Percentiles rank a stretch among this genome's conserved stretches.
phyloP scores from a whole-genome alignment of 2,888 invertebrate genomes.

The Axea sp. region DNA sequence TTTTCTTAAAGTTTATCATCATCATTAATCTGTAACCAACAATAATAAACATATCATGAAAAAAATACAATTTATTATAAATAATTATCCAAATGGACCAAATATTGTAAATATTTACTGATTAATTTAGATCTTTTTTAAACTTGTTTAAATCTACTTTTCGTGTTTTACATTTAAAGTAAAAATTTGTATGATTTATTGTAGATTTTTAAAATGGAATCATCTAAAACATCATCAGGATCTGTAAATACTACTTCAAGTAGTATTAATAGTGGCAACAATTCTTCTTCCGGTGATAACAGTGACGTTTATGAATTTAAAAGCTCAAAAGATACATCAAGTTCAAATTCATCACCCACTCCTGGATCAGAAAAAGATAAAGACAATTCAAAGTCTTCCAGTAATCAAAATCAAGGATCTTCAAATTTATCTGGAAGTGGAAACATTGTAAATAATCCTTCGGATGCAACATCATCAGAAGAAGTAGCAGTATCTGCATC shows the following conservation, averaged over 20 bases:
- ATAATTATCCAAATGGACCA: too few relatives aligned
- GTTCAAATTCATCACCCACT: constrained; percentile 79
- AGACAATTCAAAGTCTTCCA: constrained; percentile 64
- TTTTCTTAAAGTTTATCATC: too few relatives aligned
- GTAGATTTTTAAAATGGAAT: constrained; percentile 67
- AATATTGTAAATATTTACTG: too few relatives aligned
- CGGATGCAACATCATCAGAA: constrained; percentile 32
- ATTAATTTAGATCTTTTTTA: too few relatives aligned
- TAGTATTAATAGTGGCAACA: constrained; percentile 55
- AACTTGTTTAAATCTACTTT: too few relatives aligned
- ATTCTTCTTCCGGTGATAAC: constrained; percentile 70
- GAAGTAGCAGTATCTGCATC: constrained; percentile 66
- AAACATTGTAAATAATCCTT: constrained; percentile 35
- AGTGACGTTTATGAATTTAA: constrained; percentile 83
- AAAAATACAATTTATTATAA: too few relatives aligned
- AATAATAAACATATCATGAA: too few relatives aligned
- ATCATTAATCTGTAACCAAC: too few relatives aligned
- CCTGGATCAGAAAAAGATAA: constrained; percentile 77
- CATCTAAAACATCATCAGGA: constrained; percentile 68
- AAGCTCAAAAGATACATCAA: constrained; percentile 80
- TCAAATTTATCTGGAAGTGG: constrained; percentile 31
- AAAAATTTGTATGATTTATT: too few relatives aligned
- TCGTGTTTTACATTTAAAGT: too few relatives aligned
- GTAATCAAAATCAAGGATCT: constrained; percentile 51
- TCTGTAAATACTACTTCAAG: constrained; percentile 63